These are phyloP conservation scores for Panthera uncia DNA, from an alignment of 2,113 vertebrate species.

Conservation along the genomic window DNA sequence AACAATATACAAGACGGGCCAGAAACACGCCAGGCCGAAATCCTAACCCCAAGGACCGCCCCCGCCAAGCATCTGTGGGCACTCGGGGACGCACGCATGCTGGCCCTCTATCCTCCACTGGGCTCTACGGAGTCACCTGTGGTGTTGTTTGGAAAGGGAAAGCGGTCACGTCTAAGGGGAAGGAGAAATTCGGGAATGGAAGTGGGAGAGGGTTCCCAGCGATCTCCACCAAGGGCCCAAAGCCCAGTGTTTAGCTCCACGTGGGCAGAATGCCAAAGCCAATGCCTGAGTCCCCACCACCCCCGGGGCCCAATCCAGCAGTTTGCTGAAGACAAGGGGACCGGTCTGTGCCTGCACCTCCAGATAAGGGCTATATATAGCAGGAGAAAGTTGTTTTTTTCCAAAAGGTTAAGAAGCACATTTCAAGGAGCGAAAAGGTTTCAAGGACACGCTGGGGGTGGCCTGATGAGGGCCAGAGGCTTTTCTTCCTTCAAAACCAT, in stretches of 20 bases:
- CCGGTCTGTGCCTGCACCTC: background rate
- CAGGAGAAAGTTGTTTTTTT: background rate
- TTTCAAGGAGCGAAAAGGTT: background rate
- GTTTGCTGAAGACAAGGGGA: background rate
- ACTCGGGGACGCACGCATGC: rapidly evolving
- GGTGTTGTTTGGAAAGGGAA: rapidly evolving
- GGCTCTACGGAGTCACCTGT: rapidly evolving
- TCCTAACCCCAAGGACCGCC: background rate
- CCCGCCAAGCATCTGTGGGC: too few species aligned
- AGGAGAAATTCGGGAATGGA: background rate
- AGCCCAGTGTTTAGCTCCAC: rapidly evolving
- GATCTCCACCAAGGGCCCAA: background rate
- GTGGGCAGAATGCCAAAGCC: background rate
- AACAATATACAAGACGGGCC: background rate
- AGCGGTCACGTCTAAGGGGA: rapidly evolving
- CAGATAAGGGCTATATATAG: slow-evolving; percentile 58
- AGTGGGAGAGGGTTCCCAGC: background rate
- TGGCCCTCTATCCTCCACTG: rapidly evolving
- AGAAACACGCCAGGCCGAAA: background rate
- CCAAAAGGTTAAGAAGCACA: slow-evolving; percentile 19
- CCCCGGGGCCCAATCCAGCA: background rate
- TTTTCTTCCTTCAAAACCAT: background rate
- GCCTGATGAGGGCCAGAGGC: background rate
- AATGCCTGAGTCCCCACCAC: too few species aligned
- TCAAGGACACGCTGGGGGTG: slow-evolving; percentile 27